Evolutionary conservation across 2,888 invertebrate genomes (phyloP), one percentile per base, ranked within the genome.

Genomic region (Diloba caeruleocephala): DNA sequence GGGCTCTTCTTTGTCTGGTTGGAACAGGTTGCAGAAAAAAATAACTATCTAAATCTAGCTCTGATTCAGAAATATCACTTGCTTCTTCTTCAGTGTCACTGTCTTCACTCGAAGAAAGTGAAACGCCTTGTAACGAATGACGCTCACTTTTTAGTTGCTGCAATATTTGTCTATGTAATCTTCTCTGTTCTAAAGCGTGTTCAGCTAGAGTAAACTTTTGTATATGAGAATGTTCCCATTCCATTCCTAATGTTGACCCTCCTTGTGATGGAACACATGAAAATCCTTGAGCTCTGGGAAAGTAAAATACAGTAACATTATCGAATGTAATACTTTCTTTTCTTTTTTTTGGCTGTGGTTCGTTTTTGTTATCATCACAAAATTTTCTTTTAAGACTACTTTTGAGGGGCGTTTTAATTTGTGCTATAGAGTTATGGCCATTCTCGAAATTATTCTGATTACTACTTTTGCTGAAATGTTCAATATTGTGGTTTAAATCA

Each of bases 161-260:
- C 65, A 97, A 90, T 68, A 97, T 95, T 80, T 97, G 96, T 44
- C 97, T 95, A 91, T 98, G 98, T 46, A 97, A 94, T 65, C 98
- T 94, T 58, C 98, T 95, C 86, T 98, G 97, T 85, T 98, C 98
- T 41, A 97, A 94, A 2, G 98, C 97, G 89, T 99, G 98, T 84
- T 98, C 98, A 3, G 96, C 91, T 71, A 99, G 89, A 8, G 98
- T 96, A 87, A 98, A 98, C 49, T 96, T 96, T 95, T 78, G 96
- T 94, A 82, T 96, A 95, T 73, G 95, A 69, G 86, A 94, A 86
- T 96, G 96, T 61, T 94, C 94, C 63, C 96, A 94, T 61, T 96
- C 96, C 99, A 99, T 99, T 15, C 99, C 99, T 66, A 99, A 94
- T 1, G 99, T 99, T n/a, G 96, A 96, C 3, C 97, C 97, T 48